These are phyloP conservation scores for Mareca penelope DNA, from an alignment of 2,797 vertebrate species.

Conservation along the genomic window DNA sequence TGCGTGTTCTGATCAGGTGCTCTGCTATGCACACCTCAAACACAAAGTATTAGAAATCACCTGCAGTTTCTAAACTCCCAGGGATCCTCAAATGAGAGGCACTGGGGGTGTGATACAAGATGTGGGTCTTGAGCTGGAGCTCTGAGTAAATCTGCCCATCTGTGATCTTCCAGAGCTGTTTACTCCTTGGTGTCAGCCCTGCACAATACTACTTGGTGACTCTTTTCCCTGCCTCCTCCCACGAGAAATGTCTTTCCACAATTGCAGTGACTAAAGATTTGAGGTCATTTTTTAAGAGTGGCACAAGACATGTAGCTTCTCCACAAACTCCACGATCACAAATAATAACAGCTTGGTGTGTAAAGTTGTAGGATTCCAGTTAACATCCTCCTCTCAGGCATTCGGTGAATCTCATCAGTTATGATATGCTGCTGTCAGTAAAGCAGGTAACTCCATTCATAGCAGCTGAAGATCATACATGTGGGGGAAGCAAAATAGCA, in stretches of 20 bases:
- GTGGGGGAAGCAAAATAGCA: neutral
- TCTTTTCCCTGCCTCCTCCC: neutral
- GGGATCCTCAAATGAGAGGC: neutral
- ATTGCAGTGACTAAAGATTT: neutral
- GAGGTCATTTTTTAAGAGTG: conserved; percentile 1
- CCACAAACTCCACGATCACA: neutral
- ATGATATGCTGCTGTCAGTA: neutral
- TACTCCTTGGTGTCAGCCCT: neutral
- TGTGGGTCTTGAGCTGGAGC: neutral
- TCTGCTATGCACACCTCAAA: neutral
- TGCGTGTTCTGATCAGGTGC: neutral
- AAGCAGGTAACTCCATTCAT: neutral
- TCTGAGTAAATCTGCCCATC: neutral
- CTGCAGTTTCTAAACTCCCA: neutral
- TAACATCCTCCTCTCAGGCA: neutral
- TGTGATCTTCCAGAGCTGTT: neutral
- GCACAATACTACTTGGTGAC: neutral
- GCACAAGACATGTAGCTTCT: neutral
- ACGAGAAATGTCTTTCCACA: neutral
- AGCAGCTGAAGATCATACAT: neutral
- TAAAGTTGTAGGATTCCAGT: neutral
- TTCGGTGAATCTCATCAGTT: neutral
- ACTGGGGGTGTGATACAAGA: neutral
- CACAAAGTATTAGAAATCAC: neutral
- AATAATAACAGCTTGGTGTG: neutral